These are phyloP conservation scores for Sebastiscus tertius DNA, from an alignment of 2,797 vertebrate genomes.

Conservation along the genomic window DNA sequence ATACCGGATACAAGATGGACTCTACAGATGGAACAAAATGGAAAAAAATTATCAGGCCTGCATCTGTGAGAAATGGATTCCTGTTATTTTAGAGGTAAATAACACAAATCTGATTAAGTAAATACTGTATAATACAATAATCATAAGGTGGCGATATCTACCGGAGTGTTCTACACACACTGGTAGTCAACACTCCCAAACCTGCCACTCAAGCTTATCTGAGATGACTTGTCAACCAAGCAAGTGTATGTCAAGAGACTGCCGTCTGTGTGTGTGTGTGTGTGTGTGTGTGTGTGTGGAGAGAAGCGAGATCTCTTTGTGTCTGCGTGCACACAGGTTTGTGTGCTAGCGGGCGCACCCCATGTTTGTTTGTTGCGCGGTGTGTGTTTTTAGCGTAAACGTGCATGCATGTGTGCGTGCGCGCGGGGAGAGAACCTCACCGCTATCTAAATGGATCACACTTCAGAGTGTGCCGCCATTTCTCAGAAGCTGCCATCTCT, in stretches of 20 bases:
- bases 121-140: conserved; percentile 60
- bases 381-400: conserved; percentile 34
- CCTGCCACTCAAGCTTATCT: conserved; percentile 85
- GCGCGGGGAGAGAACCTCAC: conserved; percentile 47
- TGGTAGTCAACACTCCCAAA: conserved; percentile 76
- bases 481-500: conserved; percentile 76
- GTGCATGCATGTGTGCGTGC: background rate
- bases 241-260: conserved; percentile 74
- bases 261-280: background rate
- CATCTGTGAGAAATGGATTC: conserved; percentile 33
- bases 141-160: conserved; percentile 56
- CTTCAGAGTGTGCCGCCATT: conserved; percentile 80
- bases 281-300: conserved; percentile 3
- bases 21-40: conserved; percentile 3
- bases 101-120: conserved; percentile 61
- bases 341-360: conserved; percentile 27
- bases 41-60: background rate
- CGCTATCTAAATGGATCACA: conserved; percentile 87
- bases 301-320: conserved; percentile 48
- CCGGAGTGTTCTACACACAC: conserved; percentile 62
- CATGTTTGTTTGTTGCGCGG: conserved; percentile 36
- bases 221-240: conserved; percentile 82
- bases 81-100: conserved; percentile 56
- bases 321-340: conserved; percentile 13
- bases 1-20: conserved; percentile 6